These are phyloP conservation scores for Hydractinia symbiolongicarpus DNA, from an alignment of 30 jellyfish, hydroid and myxozoan species.

Conservation along the genomic window DNA sequence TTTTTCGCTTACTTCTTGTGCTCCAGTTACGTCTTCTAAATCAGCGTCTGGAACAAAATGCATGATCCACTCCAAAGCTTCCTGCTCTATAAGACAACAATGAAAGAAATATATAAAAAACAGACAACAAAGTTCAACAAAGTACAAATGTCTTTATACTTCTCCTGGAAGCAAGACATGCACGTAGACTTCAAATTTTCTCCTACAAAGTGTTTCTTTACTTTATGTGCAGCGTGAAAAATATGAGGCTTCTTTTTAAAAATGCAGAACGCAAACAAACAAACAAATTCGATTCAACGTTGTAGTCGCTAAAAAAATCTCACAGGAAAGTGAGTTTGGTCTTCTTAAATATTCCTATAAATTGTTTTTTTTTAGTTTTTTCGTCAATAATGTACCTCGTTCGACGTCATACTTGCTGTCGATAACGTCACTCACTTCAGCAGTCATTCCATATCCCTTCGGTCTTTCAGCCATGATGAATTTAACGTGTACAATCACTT, in stretches of 20 bases:
- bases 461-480: slow-evolving; percentile 81
- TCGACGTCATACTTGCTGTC: slow-evolving; percentile 11
- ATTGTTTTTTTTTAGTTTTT: too few relatives aligned
- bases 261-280: too few relatives aligned
- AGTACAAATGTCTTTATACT: too few relatives aligned
- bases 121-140: too few relatives aligned
- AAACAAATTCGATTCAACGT: too few relatives aligned
- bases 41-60: slow-evolving; percentile 45
- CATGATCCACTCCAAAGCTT: slow-evolving; percentile 80
- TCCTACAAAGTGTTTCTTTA: too few relatives aligned
- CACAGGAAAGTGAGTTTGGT: neutral
- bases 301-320: neutral
- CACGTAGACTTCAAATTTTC: too few relatives aligned
- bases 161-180: too few relatives aligned
- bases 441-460: slow-evolving; percentile 79
- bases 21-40: slow-evolving; percentile 23
- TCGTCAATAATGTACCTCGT: neutral
- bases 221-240: too few relatives aligned
- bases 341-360: too few relatives aligned
- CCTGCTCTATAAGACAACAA: slow-evolving; percentile 27
- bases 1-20: slow-evolving; percentile 38
- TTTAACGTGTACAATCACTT: neutral
- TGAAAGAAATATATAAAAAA: too few relatives aligned
- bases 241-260: too few relatives aligned
- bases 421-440: slow-evolving; percentile 50